Evolutionary conservation across 1,140 invertebrate genomes (phyloP), one percentile per base, ranked within the genome.

Genomic region (Musca vetustissima): DNA sequence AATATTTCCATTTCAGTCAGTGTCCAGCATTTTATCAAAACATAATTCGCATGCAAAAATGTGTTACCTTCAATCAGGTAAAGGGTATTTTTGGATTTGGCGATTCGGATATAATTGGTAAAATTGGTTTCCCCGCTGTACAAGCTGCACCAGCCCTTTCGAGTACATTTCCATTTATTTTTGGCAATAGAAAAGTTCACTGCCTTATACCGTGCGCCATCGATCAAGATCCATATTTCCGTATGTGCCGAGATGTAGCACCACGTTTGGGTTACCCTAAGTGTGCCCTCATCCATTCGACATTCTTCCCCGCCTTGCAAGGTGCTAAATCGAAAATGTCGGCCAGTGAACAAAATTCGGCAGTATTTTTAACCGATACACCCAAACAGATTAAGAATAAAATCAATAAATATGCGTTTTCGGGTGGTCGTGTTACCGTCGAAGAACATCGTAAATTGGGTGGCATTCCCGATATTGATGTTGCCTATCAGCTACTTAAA

Each of bases 151-250:
- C 98, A 0, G 92, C 94, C 13, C 90, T 99, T 76, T 95, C 94
- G 0, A 92, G 92, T 11, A 92, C 93, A n/a, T 99, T 99, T 85
- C 98, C 98, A 0, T 90, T 92, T 66, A 96, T 99, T 73, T 99
- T 99, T 83, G 90, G 87, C 2, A 86, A 89, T 66, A 90, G 89
- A 64, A 93, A 96, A 79, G 86, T 87, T 1, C 92, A 92, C 6
- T 98, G 96, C 79, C 85, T 99, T 1, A 98, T 99, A 72, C 98
- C 98, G 0, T 99, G 97, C 85, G 98, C 96, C 28, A 99, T 99
- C 76, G 98, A 99, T 88, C 98, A 99, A 88, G 98, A 99, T 85
- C 98, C 98, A 0, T 99, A 99, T 83, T 99, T 99, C 83, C 88
- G 98, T 67, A 98, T 99, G 97, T 97, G 96, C 0, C 87, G 98